phyloP scores from a whole-genome alignment of 2,797 vertebrate species.

The Pteropus rufus region DNA sequence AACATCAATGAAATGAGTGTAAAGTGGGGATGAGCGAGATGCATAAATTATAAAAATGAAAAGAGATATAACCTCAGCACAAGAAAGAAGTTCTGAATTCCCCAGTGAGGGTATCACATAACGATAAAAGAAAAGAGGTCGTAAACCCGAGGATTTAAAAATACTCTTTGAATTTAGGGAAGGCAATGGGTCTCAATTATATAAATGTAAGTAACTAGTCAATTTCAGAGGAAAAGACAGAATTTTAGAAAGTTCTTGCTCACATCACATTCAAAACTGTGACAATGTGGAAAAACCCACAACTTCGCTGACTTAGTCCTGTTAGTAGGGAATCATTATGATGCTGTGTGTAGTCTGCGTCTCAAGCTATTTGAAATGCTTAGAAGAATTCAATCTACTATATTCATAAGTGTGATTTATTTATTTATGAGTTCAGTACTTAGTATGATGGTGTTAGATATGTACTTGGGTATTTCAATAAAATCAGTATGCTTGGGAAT shows the following conservation, averaged over 20 bases:
- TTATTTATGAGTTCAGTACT: not conserved
- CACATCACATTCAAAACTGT: not conserved
- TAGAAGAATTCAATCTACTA: not conserved
- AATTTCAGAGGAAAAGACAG: not conserved
- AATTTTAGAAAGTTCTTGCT: not conserved
- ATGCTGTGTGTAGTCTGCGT: not conserved
- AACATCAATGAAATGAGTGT: not conserved
- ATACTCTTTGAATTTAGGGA: not conserved
- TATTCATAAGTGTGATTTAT: slow-evolving; percentile 3
- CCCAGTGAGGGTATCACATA: not conserved
- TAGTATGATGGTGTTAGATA: not conserved
- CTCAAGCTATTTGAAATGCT: not conserved
- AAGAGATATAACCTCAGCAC: not conserved
- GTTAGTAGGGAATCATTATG: too few species aligned
- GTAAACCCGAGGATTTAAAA: not conserved
- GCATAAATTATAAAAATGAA: not conserved
- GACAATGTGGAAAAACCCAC: not conserved
- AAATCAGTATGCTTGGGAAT: not conserved
- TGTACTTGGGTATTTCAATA: not conserved
- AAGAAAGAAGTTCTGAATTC: not conserved
- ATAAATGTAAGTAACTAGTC: not conserved
- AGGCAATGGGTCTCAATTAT: not conserved
- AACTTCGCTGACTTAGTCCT: too few species aligned
- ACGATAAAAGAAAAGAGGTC: not conserved
- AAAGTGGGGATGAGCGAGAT: not conserved